A percentile compares a stretch with the other conserved stretches of the same genome.
phyloP scores from a whole-genome alignment of 2,888 invertebrate species.

The Megastigmus dorsalis region DNA sequence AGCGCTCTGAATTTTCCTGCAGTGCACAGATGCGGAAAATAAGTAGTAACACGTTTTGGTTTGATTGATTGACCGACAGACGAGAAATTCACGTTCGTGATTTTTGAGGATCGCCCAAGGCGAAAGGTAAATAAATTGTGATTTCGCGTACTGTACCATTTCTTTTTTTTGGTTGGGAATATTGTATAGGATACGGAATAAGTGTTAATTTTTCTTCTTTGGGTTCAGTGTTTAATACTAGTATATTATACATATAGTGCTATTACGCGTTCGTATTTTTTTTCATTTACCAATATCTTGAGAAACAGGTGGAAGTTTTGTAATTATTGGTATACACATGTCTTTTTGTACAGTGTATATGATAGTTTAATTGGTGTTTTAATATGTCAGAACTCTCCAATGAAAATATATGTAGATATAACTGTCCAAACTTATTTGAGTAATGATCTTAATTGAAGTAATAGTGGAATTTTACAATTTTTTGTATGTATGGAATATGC shows the following conservation, averaged over 20 bases:
- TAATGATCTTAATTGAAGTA: background rate
- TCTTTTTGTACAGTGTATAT: no score
- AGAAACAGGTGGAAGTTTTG: background rate
- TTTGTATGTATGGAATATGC: background rate
- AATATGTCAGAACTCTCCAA: background rate
- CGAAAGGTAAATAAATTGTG: slow-evolving; percentile 4
- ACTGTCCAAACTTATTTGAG: background rate
- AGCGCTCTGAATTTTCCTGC: background rate
- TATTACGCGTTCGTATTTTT: background rate
- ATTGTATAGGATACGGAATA: background rate
- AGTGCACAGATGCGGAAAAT: background rate
- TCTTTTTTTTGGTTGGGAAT: background rate
- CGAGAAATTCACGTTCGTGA: background rate
- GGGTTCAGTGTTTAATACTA: background rate
- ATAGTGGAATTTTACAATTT: background rate
- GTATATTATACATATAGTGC: background rate
- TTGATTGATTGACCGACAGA: background rate
- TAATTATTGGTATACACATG: no score
- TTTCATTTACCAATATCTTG: background rate
- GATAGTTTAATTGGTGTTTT: no score
- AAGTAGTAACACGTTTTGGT: background rate
- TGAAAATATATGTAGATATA: no score
- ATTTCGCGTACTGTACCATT: background rate
- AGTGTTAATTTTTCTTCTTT: background rate
- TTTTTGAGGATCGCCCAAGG: background rate